A percentile compares a stretch with the other conserved stretches of the same genome.
These are phyloP conservation scores for Mantis religiosa DNA, from an alignment of 2,888 invertebrate genomes.

Conservation along the genomic window DNA sequence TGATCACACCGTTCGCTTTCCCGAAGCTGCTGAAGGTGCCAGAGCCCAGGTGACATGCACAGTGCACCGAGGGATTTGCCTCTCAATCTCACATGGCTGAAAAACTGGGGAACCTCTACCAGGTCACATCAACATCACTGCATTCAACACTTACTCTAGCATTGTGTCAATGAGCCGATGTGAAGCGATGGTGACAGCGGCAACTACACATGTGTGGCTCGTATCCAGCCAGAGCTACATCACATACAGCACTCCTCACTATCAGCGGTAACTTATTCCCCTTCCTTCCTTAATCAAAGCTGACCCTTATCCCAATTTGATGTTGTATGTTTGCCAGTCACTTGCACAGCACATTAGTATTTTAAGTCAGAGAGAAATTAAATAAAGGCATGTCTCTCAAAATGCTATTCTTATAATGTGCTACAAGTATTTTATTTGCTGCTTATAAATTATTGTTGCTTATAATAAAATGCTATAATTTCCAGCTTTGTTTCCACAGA, in stretches of 20 bases:
- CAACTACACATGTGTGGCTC: conserved; percentile 42
- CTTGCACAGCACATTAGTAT: neutral
- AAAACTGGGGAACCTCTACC: conserved; percentile 38
- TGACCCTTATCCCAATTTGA: neutral
- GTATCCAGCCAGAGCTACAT: conserved; percentile 39
- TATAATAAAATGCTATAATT: neutral
- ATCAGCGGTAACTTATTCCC: conserved; percentile 38
- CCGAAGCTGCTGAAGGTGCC: conserved; percentile 41
- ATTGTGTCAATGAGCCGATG: conserved; percentile 38
- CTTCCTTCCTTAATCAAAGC: neutral
- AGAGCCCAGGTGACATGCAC: conserved; percentile 40
- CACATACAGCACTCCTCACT: conserved; percentile 40
- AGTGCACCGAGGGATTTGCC: conserved; percentile 42
- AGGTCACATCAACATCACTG: conserved; percentile 31
- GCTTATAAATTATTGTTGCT: neutral
- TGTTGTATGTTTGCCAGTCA: neutral
- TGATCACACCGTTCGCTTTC: conserved; percentile 45
- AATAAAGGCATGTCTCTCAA: neutral
- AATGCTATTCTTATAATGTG: neutral
- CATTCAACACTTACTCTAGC: conserved; percentile 39
- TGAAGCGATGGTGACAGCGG: conserved; percentile 37
- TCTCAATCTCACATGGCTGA: conserved; percentile 45
- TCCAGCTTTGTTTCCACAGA: neutral
- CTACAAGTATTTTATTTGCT: neutral
- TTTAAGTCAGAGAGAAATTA: neutral